These are phyloP conservation scores for Mustela lutreola DNA, from an alignment of 2,113 vertebrate species.

Conservation along the genomic window DNA sequence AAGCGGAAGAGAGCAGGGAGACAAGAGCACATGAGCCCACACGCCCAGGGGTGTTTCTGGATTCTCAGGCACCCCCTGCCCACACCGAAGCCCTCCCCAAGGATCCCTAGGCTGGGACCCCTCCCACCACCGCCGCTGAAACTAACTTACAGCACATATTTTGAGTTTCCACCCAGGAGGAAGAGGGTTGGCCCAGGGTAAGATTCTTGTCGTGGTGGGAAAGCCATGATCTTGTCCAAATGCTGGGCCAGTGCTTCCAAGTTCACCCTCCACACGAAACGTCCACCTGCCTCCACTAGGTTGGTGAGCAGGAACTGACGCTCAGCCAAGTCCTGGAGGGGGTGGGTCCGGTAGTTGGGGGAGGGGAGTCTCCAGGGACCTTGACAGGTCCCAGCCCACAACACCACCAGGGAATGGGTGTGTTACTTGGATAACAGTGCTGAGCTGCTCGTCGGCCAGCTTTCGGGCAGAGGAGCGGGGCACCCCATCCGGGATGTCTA, in stretches of 20 bases:
- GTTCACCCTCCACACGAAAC: slow-evolving; percentile 94
- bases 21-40: not conserved
- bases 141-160: slow-evolving; percentile 92
- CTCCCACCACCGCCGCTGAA: rapidly evolving
- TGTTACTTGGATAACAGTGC: slow-evolving; percentile 89
- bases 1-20: not conserved
- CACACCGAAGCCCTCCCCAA: not conserved
- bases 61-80: not conserved
- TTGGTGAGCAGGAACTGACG: slow-evolving; percentile 96
- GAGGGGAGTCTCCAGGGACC: not conserved
- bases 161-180: slow-evolving; percentile 93
- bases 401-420: rapidly evolving
- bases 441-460: slow-evolving; percentile 93
- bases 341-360: not conserved
- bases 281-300: slow-evolving; percentile 92
- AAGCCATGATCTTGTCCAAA: slow-evolving; percentile 90
- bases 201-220: slow-evolving; percentile 88
- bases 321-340: slow-evolving; percentile 51
- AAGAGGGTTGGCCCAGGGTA: slow-evolving; percentile 94
- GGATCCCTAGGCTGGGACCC: not conserved
- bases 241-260: slow-evolving; percentile 93
- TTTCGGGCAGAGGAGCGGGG: slow-evolving; percentile 92
- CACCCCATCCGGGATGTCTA: slow-evolving; percentile 89
- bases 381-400: not conserved
- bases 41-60: not conserved